phyloP scores from a whole-genome alignment of 2,888 invertebrate genomes.

The Dryocosmus kuriphilus region DNA sequence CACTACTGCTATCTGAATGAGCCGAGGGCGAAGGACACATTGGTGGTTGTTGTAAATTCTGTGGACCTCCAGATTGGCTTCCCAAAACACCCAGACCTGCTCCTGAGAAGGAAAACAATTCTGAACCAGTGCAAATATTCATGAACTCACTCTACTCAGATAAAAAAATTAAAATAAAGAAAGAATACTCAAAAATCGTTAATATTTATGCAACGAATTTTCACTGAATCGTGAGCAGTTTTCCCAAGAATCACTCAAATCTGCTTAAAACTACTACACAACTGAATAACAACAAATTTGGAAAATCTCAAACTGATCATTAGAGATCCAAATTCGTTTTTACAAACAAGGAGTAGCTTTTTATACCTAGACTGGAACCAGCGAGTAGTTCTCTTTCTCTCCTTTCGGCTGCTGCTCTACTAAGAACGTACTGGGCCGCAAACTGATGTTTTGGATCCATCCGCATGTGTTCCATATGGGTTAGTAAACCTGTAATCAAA shows the following conservation, averaged over 20 bases:
- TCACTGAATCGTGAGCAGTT: background rate
- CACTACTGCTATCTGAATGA: constrained; percentile 91
- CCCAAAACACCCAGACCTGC: constrained; percentile 75
- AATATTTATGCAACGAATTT: background rate
- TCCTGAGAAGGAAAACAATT: constrained; percentile 60
- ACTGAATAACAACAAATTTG: background rate
- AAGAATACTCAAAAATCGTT: background rate
- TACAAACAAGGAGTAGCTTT: background rate
- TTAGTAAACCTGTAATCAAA: constrained; percentile 85
- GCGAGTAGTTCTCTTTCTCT: constrained; percentile 89
- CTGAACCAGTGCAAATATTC: constrained; percentile 10
- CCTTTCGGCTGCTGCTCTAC: constrained; percentile 93
- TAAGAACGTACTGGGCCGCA: constrained; percentile 95
- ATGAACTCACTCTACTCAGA: background rate
- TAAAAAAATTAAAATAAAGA: background rate
- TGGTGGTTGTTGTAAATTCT: constrained; percentile 80
- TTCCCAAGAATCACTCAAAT: background rate
- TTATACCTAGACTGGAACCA: constrained; percentile 76
- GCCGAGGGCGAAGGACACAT: constrained; percentile 91
- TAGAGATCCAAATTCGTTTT: background rate
- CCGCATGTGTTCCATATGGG: constrained; percentile 97
- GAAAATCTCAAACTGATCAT: background rate
- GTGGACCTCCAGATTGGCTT: constrained; percentile 75
- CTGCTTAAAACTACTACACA: background rate
- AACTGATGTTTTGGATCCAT: constrained; percentile 98